Base-by-base conservation (phyloP, 2,113 vertebrate species). In the Oryzias javanicus region DNA sequence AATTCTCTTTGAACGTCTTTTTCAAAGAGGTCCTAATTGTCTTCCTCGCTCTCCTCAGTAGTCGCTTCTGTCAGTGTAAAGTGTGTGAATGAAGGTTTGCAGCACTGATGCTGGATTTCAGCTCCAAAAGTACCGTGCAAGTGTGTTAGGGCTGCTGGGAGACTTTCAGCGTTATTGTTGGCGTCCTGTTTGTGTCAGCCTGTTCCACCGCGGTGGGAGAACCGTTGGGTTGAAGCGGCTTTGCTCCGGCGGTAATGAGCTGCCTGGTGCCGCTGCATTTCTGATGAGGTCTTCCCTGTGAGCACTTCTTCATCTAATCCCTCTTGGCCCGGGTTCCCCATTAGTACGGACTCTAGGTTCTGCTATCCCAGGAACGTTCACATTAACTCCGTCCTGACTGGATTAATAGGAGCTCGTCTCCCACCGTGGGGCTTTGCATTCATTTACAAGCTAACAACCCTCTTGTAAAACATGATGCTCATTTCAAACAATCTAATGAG, bases 261-360 rank as follows among this genome's bases (percentile, higher is more conserved):
- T 78, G 78, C 78, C 78, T 79, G 84, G 84, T 84, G 76, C 79
- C 67, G 86, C 70, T 70, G 86, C 82, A 74, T 84, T 85, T 82
- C 71, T 82, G 81, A 89, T 86, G 80, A 86, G 86, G 81, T 77
- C 85, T 72, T 81, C 60, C 74, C 79, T 86, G 75, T 90, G 86
- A 87, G 88, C 88, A 74, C 72, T 79, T 59, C 85, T 82, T 76
- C 42, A 67, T 85, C 70, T 86, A 85, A 86, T 88, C 83, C 86
- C 88, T 67, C 76, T 65, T 74, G 69, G 70, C 76, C 74, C 72
- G 58, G 68, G 78, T 78, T 51, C 84, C 79, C 84, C 79, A 79
- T 89, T 85, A 86, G 75, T 29, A 44, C 65, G 64, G 67, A 74
- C 42, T 27, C 72, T 62, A 63, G 60, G 70, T 79, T 64, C 74